phyloP scores from a whole-genome alignment of 2,113 vertebrate species.

The Perccottus glenii region DNA sequence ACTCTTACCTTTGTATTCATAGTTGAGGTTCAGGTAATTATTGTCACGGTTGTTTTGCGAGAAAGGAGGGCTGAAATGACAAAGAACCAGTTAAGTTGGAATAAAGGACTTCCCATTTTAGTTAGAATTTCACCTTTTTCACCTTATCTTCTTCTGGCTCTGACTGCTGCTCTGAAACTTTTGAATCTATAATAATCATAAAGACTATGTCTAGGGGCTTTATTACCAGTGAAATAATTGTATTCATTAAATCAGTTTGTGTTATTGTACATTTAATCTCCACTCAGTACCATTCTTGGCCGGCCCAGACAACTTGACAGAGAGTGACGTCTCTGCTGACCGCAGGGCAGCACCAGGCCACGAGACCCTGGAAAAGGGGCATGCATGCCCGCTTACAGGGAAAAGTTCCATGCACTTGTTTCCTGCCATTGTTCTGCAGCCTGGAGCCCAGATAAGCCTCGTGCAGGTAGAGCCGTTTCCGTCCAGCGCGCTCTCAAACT shows the following conservation, averaged over 20 bases:
- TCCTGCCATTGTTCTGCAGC: conserved; percentile 82
- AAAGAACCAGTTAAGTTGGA: conserved; percentile 30
- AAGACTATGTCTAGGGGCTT: conserved; percentile 1
- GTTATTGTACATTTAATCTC: not conserved
- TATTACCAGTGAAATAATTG: not conserved
- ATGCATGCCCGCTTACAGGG: conserved; percentile 70
- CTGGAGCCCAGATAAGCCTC: conserved; percentile 78
- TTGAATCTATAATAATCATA: not conserved
- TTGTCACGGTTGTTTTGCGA: conserved; percentile 83
- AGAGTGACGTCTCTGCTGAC: conserved; percentile 73
- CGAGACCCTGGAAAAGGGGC: conserved; percentile 76
- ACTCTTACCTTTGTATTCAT: conserved; percentile 82
- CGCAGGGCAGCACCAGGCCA: conserved; percentile 63
- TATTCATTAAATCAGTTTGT: conserved; percentile 12
- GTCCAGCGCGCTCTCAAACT: conserved; percentile 43
- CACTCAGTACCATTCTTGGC: conserved; percentile 4
- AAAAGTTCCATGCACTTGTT: conserved; percentile 81
- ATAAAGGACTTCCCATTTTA: conserved; percentile 38
- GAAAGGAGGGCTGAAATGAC: conserved; percentile 77
- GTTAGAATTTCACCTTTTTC: no score
- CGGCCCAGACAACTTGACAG: conserved; percentile 20
- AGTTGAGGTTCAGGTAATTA: conserved; percentile 83
- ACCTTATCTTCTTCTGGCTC: no score
- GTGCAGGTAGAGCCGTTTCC: conserved; percentile 77
- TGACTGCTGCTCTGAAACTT: conserved; percentile 28